Percentiles rank a stretch among this genome's conserved stretches.
phyloP scores from a whole-genome alignment of 2,888 invertebrate genomes.

The Nemotelus nigrinus region DNA sequence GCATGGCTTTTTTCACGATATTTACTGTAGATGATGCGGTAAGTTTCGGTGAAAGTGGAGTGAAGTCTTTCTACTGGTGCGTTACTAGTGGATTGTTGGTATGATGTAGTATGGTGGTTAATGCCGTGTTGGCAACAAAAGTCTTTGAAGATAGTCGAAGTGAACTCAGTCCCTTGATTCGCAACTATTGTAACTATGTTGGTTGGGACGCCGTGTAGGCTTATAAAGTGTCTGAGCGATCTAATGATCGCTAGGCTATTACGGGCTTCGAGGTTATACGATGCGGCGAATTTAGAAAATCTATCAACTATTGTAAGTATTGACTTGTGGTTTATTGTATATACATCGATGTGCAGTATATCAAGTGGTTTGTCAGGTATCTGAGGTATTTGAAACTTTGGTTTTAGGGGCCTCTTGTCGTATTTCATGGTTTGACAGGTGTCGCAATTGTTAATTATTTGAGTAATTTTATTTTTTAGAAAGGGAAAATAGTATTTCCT shows the following conservation, averaged over 20 bases:
- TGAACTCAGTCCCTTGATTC: constrained; percentile 48
- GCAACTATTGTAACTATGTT: constrained; percentile 7
- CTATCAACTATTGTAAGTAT: constrained; percentile 35
- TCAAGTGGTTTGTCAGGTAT: constrained; percentile 42
- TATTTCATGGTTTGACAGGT: too few species aligned
- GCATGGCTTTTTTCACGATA: constrained; percentile 25
- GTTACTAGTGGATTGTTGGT: constrained; percentile 48
- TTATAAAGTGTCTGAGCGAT: constrained; percentile 20
- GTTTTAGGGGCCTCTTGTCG: too few species aligned
- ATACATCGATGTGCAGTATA: constrained; percentile 33
- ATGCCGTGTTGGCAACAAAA: constrained; percentile 48
- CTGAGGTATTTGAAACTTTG: constrained; percentile 36
- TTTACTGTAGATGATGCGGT: constrained; percentile 47
- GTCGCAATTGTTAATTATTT: too few species aligned
- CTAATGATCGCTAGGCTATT: constrained; percentile 22
- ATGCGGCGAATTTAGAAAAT: constrained; percentile 41
- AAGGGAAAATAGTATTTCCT: too few species aligned
- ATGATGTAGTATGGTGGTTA: constrained; percentile 47
- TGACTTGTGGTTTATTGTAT: constrained; percentile 26
- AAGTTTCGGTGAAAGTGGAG: constrained; percentile 50
- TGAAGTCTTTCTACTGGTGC: constrained; percentile 50
- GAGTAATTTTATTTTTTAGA: too few species aligned
- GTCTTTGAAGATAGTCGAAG: constrained; percentile 48
- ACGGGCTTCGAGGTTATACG: constrained; percentile 17
- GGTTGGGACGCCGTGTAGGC: constrained; percentile 28